These are phyloP conservation scores for Dyspetes luteomarginatus DNA, from an alignment of 2,888 invertebrate species.

Conservation along the genomic window DNA sequence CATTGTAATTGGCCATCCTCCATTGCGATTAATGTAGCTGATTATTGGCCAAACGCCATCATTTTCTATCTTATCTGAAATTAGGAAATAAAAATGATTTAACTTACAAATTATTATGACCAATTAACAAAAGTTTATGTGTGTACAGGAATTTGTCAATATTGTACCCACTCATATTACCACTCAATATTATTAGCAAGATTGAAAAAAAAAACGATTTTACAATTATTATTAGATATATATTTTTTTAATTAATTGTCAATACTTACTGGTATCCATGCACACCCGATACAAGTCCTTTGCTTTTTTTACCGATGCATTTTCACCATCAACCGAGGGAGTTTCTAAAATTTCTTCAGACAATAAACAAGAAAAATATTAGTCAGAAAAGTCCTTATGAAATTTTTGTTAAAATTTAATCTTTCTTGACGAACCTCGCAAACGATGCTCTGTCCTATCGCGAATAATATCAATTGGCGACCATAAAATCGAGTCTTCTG, in stretches of 20 bases:
- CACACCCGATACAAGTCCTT: slow-evolving; percentile 45
- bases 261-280: slow-evolving; percentile 31
- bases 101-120: background rate
- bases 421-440: slow-evolving; percentile 39
- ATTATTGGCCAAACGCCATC: background rate
- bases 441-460: slow-evolving; percentile 10
- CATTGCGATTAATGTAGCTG: background rate
- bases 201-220: too few relatives aligned
- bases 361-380: slow-evolving; percentile 6
- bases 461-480: slow-evolving; percentile 6
- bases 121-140: background rate
- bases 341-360: slow-evolving; percentile 40
- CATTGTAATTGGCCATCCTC: slow-evolving; percentile 50
- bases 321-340: background rate
- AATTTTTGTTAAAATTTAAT: background rate
- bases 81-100: background rate
- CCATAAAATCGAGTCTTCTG: background rate
- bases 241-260: too few relatives aligned
- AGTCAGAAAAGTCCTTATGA: background rate
- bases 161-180: too few relatives aligned
- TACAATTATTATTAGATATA: too few relatives aligned
- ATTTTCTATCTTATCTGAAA: slow-evolving; percentile 25
- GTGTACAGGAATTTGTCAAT: too few relatives aligned
- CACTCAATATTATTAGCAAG: too few relatives aligned
- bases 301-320: slow-evolving; percentile 29